These are phyloP conservation scores for Macroglossus sobrinus DNA, from an alignment of 2,113 vertebrate species.

Conservation along the genomic window DNA sequence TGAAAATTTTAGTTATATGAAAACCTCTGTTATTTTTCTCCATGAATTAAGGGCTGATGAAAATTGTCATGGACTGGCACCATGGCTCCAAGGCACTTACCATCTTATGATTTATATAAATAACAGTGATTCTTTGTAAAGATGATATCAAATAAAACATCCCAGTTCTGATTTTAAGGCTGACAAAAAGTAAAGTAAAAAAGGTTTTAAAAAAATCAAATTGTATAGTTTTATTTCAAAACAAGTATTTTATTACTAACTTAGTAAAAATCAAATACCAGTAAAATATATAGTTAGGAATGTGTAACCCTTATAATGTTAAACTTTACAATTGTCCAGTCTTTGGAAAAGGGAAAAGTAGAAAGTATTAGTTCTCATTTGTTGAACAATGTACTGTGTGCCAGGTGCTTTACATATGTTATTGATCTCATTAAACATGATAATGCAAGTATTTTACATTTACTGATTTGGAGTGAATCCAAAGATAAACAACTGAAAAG, in stretches of 20 bases:
- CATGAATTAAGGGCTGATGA: background rate
- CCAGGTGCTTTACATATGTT: background rate
- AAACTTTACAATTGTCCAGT: background rate
- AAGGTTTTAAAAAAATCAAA: background rate
- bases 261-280: background rate
- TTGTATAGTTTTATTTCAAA: background rate
- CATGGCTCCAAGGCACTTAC: background rate
- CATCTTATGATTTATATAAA: background rate
- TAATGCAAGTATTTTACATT: background rate
- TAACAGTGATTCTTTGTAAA: background rate
- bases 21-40: background rate
- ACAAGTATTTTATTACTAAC: background rate
- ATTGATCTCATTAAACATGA: background rate
- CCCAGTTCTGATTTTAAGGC: background rate
- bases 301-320: background rate
- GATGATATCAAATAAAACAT: background rate
- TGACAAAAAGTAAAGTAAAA: background rate
- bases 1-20: background rate
- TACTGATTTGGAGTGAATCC: background rate
- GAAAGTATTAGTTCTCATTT: background rate
- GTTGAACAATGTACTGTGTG: background rate
- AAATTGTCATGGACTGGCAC: background rate
- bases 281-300: background rate
- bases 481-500: background rate
- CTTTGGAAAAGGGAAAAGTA: background rate